A percentile compares a stretch with the other conserved stretches of the same genome.
These are phyloP conservation scores for Strongylocentrotus purpuratus DNA, from an alignment of 35 echinoderm and acorn worm genomes.

Conservation along the genomic window DNA sequence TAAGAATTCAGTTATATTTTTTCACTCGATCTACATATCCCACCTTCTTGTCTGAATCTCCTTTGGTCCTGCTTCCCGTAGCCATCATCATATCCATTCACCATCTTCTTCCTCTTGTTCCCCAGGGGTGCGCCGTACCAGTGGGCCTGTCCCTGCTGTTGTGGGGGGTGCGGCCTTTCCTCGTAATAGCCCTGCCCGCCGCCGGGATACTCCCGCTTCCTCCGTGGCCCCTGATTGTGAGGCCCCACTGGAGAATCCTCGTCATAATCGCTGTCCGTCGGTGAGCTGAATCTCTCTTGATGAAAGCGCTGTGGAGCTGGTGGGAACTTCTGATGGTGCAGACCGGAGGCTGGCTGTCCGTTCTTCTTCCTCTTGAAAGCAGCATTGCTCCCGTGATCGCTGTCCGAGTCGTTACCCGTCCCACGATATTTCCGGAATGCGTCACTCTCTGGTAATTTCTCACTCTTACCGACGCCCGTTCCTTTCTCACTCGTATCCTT, in stretches of 20 bases:
- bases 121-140: conserved; percentile 24
- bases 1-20: not conserved
- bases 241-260: not conserved
- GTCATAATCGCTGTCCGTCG: conserved; percentile 25
- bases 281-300: not conserved
- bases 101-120: conserved; percentile 30
- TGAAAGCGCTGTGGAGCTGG: not conserved
- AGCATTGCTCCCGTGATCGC: not conserved
- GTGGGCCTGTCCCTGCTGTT: not conserved
- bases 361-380: not conserved
- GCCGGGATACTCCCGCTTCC: not conserved
- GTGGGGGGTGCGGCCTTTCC: not conserved
- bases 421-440: conserved; percentile 17
- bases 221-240: not conserved
- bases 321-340: not conserved
- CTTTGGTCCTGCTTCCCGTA: not conserved
- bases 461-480: not conserved
- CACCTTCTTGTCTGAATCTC: conserved; percentile 36
- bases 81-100: conserved; percentile 41
- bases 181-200: not conserved
- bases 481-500: not conserved
- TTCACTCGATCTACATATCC: not conserved
- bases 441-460: not conserved
- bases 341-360: not conserved
- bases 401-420: not conserved